A percentile compares a stretch with the other conserved stretches of the same genome.
These are phyloP conservation scores for Dendropsophus ebraccatus DNA, from an alignment of 2,113 vertebrate species.

Conservation along the genomic window DNA sequence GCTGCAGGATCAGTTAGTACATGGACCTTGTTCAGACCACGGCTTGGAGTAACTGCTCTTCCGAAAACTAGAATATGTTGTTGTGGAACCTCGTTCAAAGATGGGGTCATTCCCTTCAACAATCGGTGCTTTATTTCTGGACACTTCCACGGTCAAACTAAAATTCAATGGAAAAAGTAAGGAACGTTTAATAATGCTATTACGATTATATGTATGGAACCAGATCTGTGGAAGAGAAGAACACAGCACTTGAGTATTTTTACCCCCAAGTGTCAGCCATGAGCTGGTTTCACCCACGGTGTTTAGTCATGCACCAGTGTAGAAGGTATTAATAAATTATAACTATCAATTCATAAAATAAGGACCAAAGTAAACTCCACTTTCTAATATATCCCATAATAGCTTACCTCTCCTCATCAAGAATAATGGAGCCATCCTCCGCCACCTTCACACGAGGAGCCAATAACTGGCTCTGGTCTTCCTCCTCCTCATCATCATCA, in stretches of 20 bases:
- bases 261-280: too few relatives aligned
- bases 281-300: too few relatives aligned
- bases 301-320: too few relatives aligned
- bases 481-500: slow-evolving; percentile 68
- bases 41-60: slow-evolving; percentile 88
- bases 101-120: slow-evolving; percentile 90
- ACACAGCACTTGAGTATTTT: too few relatives aligned
- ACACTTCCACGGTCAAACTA: slow-evolving; percentile 95
- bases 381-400: background rate
- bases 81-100: slow-evolving; percentile 96
- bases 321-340: too few relatives aligned
- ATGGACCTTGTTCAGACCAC: slow-evolving; percentile 90
- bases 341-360: background rate
- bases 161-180: slow-evolving; percentile 15
- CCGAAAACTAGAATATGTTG: slow-evolving; percentile 96
- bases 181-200: too few relatives aligned
- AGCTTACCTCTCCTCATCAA: slow-evolving; percentile 93
- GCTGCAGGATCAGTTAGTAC: background rate
- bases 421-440: slow-evolving; percentile 95
- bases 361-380: background rate
- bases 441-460: slow-evolving; percentile 96
- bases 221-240: too few relatives aligned
- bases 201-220: too few relatives aligned
- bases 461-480: slow-evolving; percentile 76
- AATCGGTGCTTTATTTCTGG: slow-evolving; percentile 86